Evolutionary conservation across 2,113 vertebrate genomes (phyloP).

Genomic region (Verasper variegatus): DNA sequence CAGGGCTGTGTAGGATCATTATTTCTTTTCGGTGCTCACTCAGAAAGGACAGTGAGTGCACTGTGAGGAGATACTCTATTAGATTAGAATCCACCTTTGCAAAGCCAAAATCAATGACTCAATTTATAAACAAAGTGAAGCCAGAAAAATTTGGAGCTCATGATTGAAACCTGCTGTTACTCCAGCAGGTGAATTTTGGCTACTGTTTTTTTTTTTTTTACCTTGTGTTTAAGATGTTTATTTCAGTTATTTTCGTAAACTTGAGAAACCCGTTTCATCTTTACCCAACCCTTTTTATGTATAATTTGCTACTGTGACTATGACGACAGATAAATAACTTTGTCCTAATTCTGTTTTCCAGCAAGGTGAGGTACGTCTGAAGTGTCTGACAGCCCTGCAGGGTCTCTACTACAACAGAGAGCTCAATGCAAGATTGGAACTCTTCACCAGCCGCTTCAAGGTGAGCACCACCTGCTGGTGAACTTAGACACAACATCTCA

Average conservation of each 20-base stretch:
- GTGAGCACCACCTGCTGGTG: conserved; percentile 82
- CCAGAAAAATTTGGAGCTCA: background rate
- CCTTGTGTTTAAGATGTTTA: too few species aligned
- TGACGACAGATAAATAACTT: background rate
- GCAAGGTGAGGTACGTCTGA: conserved; percentile 99
- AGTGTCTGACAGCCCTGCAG: conserved; percentile 98
- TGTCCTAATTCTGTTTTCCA: conserved; percentile 59
- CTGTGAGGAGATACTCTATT: background rate
- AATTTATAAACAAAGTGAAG: background rate
- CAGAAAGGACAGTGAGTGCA: background rate
- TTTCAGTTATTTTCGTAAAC: too few species aligned
- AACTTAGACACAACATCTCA: conserved; percentile 18
- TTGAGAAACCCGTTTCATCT: too few species aligned
- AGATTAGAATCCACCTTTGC: background rate
- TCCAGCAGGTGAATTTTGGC: background rate
- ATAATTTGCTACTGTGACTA: too few species aligned
- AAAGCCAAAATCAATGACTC: background rate
- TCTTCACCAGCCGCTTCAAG: conserved; percentile 99
- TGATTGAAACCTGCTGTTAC: background rate
- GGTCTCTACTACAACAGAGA: conserved; percentile 99
- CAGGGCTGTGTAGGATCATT: background rate
- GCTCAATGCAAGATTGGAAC: conserved; percentile 96
- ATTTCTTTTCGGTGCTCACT: background rate
- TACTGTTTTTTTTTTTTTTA: too few species aligned
- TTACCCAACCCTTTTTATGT: too few species aligned